Base-by-base conservation (phyloP, 2,113 vertebrate species). In the Saccopteryx leptura region DNA sequence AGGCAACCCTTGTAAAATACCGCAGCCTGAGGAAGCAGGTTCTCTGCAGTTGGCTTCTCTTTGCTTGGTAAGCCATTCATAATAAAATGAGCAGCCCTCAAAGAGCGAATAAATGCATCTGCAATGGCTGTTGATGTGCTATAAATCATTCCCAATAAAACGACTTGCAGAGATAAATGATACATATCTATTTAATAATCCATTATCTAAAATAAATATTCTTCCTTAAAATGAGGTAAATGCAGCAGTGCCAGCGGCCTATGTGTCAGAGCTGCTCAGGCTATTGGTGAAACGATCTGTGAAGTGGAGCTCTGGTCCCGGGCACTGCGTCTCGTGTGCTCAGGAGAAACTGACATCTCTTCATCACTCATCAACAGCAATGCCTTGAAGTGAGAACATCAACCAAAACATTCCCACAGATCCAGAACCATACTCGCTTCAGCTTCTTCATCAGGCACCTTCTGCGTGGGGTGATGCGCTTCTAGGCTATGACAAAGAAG, bases 151-250 rank as follows among this genome's bases (percentile, higher is more conserved):
- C 96, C 92, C 95, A 97, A 97, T 96, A 93, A 95, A 98, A 97
- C 1, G 84, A 93, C 94, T 94, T 84, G 90, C 54, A 78, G 95
- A 97, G 95, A 97, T 96, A 98, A 97, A 98, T 95, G 96, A 97
- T 97, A 97, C 96, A 96, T 94, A 97, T 97, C 96, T 97, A 97
- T 96, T 97, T 96, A 98, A 98, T 95, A 97, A 98, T 97, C 96
- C 96, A 96, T 97, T 97, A 97, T 94, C 93, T 94, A 91, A 97
- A 97, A 96, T 97, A 98, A 97, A 97, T 97, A 96, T 95, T 97
- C 97, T 95, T 96, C 94, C 90, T 96, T 97, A 91, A 98, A 98
- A 98, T 97, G 96, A 96, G 97, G 91, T 92, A 96, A 96, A 96
- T 76, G 56, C 17, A 63, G 60, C 94, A 9, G 72, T 21, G 8